phyloP scores from a whole-genome alignment of 2,113 vertebrate species.

The Formicarius rufipectus region DNA sequence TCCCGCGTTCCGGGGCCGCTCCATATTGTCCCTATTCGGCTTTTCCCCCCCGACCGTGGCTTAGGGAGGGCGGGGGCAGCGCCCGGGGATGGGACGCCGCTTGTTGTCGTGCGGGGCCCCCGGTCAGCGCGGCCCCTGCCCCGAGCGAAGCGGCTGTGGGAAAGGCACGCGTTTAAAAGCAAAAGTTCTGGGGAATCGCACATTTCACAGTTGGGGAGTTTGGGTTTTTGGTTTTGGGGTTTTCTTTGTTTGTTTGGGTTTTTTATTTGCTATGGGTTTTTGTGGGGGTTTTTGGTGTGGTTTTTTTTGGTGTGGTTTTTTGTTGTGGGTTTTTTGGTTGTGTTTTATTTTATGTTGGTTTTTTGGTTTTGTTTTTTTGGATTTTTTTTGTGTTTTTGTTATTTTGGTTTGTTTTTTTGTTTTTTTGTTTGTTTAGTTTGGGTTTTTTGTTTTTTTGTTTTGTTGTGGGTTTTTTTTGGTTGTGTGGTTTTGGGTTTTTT shows the following conservation, averaged over 20 bases:
- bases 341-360: no score
- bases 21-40: background rate
- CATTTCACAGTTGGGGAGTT: background rate
- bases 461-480: background rate
- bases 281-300: no score
- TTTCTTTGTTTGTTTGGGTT: fast-evolving
- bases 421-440: no score
- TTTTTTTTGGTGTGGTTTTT: no score
- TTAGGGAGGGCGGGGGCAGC: background rate
- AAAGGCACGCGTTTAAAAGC: background rate
- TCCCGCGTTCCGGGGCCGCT: background rate
- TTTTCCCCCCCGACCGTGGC: background rate
- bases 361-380: no score
- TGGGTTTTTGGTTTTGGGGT: no score
- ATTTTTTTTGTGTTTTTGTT: no score
- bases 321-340: no score
- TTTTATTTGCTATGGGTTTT: fast-evolving
- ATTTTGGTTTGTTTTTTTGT: no score
- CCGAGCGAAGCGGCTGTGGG: no score
- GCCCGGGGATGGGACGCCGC: background rate
- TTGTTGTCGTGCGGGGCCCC: background rate
- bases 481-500: no score
- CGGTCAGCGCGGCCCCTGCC: background rate
- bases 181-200: background rate
- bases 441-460: no score